A percentile compares a stretch with the other conserved stretches of the same genome.
phyloP scores from a whole-genome alignment of 1,140 invertebrate genomes.

The Bradysia coprophila region DNA sequence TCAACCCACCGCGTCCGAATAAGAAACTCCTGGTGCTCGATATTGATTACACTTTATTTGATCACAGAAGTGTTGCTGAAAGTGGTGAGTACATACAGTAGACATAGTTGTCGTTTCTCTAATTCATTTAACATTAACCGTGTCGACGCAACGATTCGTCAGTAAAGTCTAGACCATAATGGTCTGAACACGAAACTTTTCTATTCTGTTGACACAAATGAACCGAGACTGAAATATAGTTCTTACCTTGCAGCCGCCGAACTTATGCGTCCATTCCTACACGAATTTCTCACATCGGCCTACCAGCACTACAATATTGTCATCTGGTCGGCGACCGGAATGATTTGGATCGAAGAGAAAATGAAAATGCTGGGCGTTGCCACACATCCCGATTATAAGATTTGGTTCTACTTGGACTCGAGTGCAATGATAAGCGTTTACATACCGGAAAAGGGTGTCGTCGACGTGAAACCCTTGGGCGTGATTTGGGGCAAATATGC shows the following conservation, averaged over 20 bases:
- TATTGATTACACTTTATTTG: constrained; percentile 94
- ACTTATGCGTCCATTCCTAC: constrained; percentile 87
- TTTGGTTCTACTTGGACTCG: constrained; percentile 80
- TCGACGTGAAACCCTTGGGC: constrained; percentile 83
- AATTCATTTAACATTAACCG: too few relatives aligned
- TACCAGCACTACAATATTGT: constrained; percentile 80
- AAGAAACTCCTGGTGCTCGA: constrained; percentile 90
- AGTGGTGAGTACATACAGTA: constrained; percentile 31
- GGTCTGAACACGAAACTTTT: too few relatives aligned
- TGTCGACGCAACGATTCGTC: too few relatives aligned
- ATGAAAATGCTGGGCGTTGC: constrained; percentile 83
- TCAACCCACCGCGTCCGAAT: constrained; percentile 60
- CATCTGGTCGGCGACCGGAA: constrained; percentile 89
- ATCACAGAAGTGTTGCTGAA: constrained; percentile 82
- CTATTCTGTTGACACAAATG: not conserved
- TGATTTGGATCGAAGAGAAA: constrained; percentile 98
- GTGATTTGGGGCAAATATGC: constrained; percentile 93
- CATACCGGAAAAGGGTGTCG: constrained; percentile 31
- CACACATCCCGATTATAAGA: constrained; percentile 71
- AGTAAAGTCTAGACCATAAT: too few relatives aligned
- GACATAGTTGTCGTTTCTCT: too few relatives aligned
- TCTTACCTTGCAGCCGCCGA: constrained; percentile 29
- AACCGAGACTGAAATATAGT: not conserved
- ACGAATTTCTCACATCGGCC: constrained; percentile 84
- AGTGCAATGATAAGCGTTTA: constrained; percentile 91